Base-by-base conservation (phyloP, 2,113 vertebrate genomes). In the Sapayoa aenigma region DNA sequence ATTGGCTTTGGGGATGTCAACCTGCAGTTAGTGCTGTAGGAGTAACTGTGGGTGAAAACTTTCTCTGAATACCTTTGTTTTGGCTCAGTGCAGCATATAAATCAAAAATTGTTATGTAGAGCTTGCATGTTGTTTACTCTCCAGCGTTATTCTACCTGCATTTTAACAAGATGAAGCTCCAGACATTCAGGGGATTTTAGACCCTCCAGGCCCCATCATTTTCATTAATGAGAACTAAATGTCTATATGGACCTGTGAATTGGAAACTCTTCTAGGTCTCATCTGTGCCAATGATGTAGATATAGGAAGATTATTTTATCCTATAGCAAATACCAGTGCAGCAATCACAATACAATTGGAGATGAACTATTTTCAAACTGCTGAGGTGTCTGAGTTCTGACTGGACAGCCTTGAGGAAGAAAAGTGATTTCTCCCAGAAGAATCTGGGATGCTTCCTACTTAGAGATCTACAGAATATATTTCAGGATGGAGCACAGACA, bases 31-130 rank as follows among this genome's bases (percentile, higher is more conserved):
- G 20, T 73, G 23, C 24, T 69, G 58, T 69, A 78, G 69, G 68
- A 49, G 25, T 67, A 83, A 68, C 25, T 0, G 0, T 35, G 60
- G 63, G 25, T 74, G 63, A 65, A 77, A 87, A 68, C 42, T n/a
- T n/a, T 41, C 77, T 46, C 22, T 15, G 25, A 78, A 44, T 23
- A 44, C 41, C 72, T 87, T 80, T 71, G 63, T 58, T 87, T 94
- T 80, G 72, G 58, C 63, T 93, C 84, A 91, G n/a, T 46, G 56
- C 77, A 83, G 84, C 77, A 82, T 25, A 46, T 11, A 60, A 85
- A 89, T 93, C 1, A 27, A 89, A 92, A 93, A 60, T 44, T 84
- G 39, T 46, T 83, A 52, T 6, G 14, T 79, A 67, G 33, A 49
- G 24, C 47, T 88, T 33, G 53, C 19, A n/a, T 5, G 8, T 72